Evolutionary conservation across 1,140 invertebrate genomes (phyloP).

Genomic region (Musca domestica): DNA sequence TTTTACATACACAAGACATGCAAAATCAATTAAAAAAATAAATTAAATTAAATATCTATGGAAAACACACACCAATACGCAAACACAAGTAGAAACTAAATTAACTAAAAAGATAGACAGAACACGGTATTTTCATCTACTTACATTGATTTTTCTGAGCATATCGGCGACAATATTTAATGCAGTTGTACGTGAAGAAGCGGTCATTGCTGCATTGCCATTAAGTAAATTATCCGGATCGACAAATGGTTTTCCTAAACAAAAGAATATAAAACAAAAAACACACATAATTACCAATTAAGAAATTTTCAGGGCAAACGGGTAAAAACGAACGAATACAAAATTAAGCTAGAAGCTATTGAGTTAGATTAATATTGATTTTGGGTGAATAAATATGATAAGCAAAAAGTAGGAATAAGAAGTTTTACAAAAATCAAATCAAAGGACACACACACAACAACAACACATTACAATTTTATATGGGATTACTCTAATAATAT

Average conservation of each 20-base stretch:
- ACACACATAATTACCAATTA: conserved; percentile 15
- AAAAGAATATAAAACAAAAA: conserved; percentile 14
- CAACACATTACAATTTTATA: neutral
- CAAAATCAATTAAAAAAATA: neutral
- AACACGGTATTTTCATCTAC: conserved; percentile 44
- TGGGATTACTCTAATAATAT: too few relatives aligned
- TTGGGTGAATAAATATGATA: neutral
- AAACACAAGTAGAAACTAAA: too few relatives aligned
- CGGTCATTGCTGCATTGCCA: conserved; percentile 73
- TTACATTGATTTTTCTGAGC: conserved; percentile 86
- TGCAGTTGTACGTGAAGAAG: conserved; percentile 82
- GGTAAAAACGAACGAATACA: neutral
- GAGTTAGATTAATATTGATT: too few relatives aligned
- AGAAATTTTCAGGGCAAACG: neutral
- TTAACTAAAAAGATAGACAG: neutral
- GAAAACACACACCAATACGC: too few relatives aligned
- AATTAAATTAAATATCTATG: too few relatives aligned
- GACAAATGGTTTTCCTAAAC: conserved; percentile 40
- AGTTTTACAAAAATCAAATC: conserved; percentile 33
- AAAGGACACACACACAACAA: conserved; percentile 18
- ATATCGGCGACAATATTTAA: conserved; percentile 93
- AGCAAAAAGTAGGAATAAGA: conserved; percentile 5
- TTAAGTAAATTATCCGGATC: conserved; percentile 60
- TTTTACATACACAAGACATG: neutral
- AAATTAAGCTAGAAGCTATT: conserved; percentile 1